Base-by-base conservation (phyloP, 2,797 vertebrate genomes). In the Notolepis coatsorum region DNA sequence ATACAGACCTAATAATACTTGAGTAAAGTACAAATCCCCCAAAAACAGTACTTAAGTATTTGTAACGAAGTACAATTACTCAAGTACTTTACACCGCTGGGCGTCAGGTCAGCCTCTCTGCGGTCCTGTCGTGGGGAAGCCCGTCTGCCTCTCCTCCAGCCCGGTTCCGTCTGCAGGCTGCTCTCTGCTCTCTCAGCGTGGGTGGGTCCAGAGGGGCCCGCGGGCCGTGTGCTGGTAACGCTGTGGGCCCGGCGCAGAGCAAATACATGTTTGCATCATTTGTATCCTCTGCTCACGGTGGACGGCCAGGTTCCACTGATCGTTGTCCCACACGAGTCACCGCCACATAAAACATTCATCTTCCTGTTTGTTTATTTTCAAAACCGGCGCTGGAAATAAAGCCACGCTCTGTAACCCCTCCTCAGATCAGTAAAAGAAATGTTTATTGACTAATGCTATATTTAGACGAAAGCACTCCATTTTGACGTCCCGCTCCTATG, bases 151-250 rank as follows among this genome's bases (percentile, higher is more conserved):
- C 81, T 84, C 85, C 81, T 91, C n/a, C 88, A 89, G 68, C 35
- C 65, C 91, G 89, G 88, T 90, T 90, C 84, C 72, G 61, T 81
- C 72, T 88, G 87, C 91, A 90, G 77, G 85, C 81, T 88, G 73
- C 86, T 87, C 81, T 85, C 75, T 90, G 76, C 77, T 13, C 8
- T 65, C 72, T 85, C 64, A 77, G 81, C 80, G 75, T 78, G 82
- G 77, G n/a, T 84, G 65, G 78, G 76, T 81, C 82, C 72, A 84
- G 78, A 71, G 9, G 39, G 70, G 79, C 68, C 58, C n/a, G n/a
- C n/a, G n/a, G 81, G 67, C 50, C 67, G 51, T 30, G 66, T 30
- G 66, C 85, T 83, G 72, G 71, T 86, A 85, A 88, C 84, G 77
- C 71, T 80, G 82, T 58, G 82, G 81, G 78, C 76, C 66, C 65